Base-by-base conservation (phyloP, 92 coral and sea anemone genomes). In the Porites evermanni region DNA sequence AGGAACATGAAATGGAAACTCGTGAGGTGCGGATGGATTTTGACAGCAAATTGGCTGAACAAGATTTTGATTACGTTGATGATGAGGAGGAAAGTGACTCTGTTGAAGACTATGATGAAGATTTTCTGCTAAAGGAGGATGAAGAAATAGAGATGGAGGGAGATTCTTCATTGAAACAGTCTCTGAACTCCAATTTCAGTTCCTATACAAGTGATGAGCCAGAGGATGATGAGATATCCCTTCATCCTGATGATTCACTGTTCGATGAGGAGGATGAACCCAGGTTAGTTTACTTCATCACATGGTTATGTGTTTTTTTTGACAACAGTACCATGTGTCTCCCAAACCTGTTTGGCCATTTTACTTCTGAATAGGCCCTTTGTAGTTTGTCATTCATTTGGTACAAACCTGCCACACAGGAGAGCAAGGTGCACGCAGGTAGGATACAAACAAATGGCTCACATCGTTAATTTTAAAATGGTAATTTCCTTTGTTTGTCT, bases 181-280 rank as follows among this genome's bases (percentile, higher is more conserved):
- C 66, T 23, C 71, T 32, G 8, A 87, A 19, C 72, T 17, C 50
- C 54, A 38, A 38, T 38, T 38, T 38, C 47, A 38, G 47, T 38
- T 38, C 47, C 47, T 92, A 92, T 65, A 89, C 61, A 59, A 85
- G 94, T 80, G 92, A 91, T 63, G 93, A 92, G 16, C 94, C 89
- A 6, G 68, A 83, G 66, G 92, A 88, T 51, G 94, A 91, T 67
- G 72, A 68, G 44, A 73, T 90, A 19, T 87, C 81, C 12, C 68
- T 87, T 38, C 91, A 79, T 50, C 78, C 79, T 71, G 96, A 90
- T 54, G 89, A 87, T 64, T 68, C 86, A 1, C 21, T 84, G 71
- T 90, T 93, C 77, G 93, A 89, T 19, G 91, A 92, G 14, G 93
- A 89, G 54, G 87, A 65, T 54, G 94, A 88, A 4, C 29, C 53